These are phyloP conservation scores for Leptopterna dolabrata DNA, from an alignment of 2,888 invertebrate genomes.

Conservation along the genomic window DNA sequence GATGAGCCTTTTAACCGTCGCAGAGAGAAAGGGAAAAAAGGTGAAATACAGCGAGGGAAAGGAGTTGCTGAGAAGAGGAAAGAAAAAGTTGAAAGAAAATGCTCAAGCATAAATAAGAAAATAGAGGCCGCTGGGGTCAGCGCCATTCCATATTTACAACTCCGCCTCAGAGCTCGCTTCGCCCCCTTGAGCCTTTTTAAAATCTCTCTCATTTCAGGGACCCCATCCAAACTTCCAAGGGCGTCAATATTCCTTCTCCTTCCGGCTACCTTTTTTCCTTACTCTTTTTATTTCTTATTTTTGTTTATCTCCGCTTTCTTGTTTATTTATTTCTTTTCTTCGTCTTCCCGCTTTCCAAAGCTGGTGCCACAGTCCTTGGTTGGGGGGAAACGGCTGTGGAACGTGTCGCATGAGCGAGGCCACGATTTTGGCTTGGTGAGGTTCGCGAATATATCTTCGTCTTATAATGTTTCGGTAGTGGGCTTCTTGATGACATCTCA, in stretches of 20 bases:
- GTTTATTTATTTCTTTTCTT: not conserved
- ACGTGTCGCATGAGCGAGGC: not conserved
- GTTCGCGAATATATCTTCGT: not conserved
- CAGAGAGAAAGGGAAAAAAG: not conserved
- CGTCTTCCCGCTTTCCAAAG: not conserved
- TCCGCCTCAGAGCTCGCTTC: not conserved
- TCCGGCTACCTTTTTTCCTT: not conserved
- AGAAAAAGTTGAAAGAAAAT: not conserved
- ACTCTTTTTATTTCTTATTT: not conserved
- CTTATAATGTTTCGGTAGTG: not conserved
- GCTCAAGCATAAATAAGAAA: conserved; percentile 3
- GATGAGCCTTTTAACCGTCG: not conserved
- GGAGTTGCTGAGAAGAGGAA: not conserved
- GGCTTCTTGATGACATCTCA: too few species aligned
- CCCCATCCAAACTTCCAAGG: not conserved
- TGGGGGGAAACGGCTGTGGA: not conserved
- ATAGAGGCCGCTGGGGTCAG: not conserved
- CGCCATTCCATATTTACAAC: not conserved
- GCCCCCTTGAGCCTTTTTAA: not conserved
- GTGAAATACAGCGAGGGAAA: not conserved
- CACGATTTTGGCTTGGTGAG: not conserved
- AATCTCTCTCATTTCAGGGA: not conserved
- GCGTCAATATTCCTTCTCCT: not conserved
- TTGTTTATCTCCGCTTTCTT: not conserved
- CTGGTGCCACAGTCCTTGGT: not conserved